A percentile compares a stretch with the other conserved stretches of the same genome.
Evolutionary conservation across 2,888 invertebrate species (phyloP).

Genomic region (Hoplodrina blanda): DNA sequence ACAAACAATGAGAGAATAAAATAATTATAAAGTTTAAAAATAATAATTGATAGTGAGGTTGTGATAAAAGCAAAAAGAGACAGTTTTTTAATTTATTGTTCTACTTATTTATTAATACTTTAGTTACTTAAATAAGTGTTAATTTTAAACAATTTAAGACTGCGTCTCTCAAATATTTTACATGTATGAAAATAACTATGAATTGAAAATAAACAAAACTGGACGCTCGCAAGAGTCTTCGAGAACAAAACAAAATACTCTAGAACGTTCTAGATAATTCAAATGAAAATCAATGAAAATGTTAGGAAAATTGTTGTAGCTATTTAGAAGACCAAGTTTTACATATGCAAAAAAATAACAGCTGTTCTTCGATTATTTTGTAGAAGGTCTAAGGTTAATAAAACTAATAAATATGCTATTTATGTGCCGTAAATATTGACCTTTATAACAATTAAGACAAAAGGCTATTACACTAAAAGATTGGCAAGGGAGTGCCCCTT

Average conservation of each 20-base stretch:
- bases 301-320: too few species aligned
- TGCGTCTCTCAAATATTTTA: not conserved
- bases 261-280: constrained; percentile 29
- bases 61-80: not conserved
- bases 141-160: not conserved
- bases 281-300: not conserved
- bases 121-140: constrained; percentile 1
- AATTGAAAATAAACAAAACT: constrained; percentile 38
- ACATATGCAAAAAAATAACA: not conserved
- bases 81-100: constrained; percentile 27
- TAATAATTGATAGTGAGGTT: constrained; percentile 13
- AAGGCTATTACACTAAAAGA: constrained; percentile 50
- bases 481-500: constrained; percentile 50
- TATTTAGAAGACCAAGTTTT: constrained; percentile 1
- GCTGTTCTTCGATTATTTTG: not conserved
- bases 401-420: not conserved
- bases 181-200: constrained; percentile 33
- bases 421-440: constrained; percentile 7
- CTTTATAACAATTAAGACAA: constrained; percentile 33
- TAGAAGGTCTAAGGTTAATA: not conserved
- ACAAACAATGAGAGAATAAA: constrained; percentile 30
- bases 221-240: constrained; percentile 8
- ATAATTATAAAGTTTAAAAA: constrained; percentile 27
- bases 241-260: constrained; percentile 26
- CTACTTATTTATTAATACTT: not conserved